These are phyloP conservation scores for Pardalotus punctatus DNA, from an alignment of 2,113 vertebrate genomes.

Conservation along the genomic window DNA sequence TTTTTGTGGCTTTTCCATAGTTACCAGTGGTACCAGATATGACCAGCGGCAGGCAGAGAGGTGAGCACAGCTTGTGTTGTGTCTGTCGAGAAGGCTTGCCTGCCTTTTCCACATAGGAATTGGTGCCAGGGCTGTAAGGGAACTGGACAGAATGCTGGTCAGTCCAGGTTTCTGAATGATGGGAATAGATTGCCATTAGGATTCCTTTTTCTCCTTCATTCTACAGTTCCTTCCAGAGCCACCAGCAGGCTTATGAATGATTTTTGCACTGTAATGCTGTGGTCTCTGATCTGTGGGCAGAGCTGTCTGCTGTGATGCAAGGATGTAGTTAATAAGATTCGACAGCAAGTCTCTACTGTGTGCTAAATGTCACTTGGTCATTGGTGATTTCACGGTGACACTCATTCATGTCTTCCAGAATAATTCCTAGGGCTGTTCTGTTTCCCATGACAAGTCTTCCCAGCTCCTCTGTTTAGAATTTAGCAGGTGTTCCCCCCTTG, in stretches of 20 bases:
- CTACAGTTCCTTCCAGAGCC: background rate
- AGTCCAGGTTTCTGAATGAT: background rate
- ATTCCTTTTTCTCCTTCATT: background rate
- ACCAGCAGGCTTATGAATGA: background rate
- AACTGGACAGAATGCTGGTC: background rate
- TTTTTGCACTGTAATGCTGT: constrained; percentile 22
- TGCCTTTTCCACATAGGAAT: rapidly evolving
- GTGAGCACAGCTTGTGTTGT: background rate
- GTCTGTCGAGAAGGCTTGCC: rapidly evolving
- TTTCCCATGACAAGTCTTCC: background rate
- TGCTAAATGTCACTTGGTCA: background rate
- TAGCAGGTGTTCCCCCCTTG: background rate
- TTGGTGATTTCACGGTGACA: background rate
- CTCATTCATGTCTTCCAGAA: background rate
- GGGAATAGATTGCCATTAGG: background rate
- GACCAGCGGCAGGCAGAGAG: background rate
- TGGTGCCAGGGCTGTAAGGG: background rate
- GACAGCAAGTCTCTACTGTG: background rate
- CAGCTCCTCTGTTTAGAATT: background rate
- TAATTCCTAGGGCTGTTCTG: background rate
- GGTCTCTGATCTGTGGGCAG: constrained; percentile 14
- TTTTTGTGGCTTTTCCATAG: background rate
- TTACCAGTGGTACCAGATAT: background rate
- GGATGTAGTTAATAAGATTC: background rate
- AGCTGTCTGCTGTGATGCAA: background rate